A percentile compares a stretch with the other conserved stretches of the same genome.
phyloP scores from a whole-genome alignment of 2,888 invertebrate genomes.

The Odontothrips loti region DNA sequence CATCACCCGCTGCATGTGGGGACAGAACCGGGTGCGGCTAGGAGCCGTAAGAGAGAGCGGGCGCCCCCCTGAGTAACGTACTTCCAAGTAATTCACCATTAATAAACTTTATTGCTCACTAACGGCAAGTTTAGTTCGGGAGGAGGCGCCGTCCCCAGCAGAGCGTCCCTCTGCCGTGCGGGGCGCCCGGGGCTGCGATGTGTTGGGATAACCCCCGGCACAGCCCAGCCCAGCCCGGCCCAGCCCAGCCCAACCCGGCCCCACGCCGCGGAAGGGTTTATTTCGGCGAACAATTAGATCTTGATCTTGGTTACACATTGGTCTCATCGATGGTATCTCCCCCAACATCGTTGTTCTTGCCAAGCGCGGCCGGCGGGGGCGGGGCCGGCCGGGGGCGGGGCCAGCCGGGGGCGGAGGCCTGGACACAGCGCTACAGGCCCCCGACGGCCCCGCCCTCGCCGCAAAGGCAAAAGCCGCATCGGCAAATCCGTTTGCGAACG shows the following conservation, averaged over 20 bases:
- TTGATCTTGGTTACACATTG: conserved; percentile 23
- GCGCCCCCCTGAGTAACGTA: background rate
- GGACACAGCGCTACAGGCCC: no score
- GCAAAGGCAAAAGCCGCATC: no score
- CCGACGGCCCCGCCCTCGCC: no score
- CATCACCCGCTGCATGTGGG: no score
- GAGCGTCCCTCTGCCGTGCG: background rate
- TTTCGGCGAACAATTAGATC: conserved; percentile 26
- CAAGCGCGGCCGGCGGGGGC: background rate
- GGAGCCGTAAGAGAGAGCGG: no score
- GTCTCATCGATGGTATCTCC: conserved; percentile 24
- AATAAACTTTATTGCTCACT: conserved; percentile 25
- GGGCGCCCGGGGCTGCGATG: background rate
- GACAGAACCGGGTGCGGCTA: no score
- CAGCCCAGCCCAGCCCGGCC: background rate
- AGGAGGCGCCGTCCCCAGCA: background rate
- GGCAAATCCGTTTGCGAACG: no score
- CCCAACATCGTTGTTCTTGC: background rate
- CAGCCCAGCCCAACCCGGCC: background rate
- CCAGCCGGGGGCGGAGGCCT: no score
- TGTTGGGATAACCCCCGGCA: no score
- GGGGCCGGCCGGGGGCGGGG: background rate
- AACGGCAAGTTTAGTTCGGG: conserved; percentile 6
- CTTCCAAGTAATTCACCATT: conserved; percentile 21
- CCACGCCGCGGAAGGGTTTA: conserved; percentile 9